phyloP scores from a whole-genome alignment of 2,888 invertebrate species.

The Diadegma fenestrale region DNA sequence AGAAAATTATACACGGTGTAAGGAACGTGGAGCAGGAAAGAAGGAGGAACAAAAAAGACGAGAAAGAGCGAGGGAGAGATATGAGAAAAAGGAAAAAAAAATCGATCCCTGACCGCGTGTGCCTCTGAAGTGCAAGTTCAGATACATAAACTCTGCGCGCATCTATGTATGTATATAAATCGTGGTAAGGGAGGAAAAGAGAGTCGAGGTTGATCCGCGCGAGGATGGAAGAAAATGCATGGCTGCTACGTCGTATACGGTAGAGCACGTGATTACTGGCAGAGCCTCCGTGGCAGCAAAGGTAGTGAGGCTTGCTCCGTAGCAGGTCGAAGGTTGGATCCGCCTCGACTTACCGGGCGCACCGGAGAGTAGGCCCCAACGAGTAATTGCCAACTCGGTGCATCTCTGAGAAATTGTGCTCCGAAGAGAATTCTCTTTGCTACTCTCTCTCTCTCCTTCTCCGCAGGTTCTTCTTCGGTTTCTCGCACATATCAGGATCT shows the following conservation, averaged over 20 bases:
- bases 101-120: slow-evolving; percentile 49
- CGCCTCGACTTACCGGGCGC: slow-evolving; percentile 81
- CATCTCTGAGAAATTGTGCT: slow-evolving; percentile 78
- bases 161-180: slow-evolving; percentile 22
- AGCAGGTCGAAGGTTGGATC: slow-evolving; percentile 82
- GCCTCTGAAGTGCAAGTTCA: slow-evolving; percentile 44
- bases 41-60: slow-evolving; percentile 19
- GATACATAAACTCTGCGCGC: neutral
- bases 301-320: slow-evolving; percentile 70
- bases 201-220: slow-evolving; percentile 52
- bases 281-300: slow-evolving; percentile 80
- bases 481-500: neutral
- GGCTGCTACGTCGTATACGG: slow-evolving; percentile 75
- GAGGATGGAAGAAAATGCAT: slow-evolving; percentile 70
- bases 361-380: slow-evolving; percentile 73
- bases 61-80: slow-evolving; percentile 26
- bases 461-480: neutral
- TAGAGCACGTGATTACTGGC: slow-evolving; percentile 83
- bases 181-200: slow-evolving; percentile 33
- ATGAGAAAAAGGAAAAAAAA: slow-evolving; percentile 29
- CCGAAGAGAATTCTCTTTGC: slow-evolving; percentile 54
- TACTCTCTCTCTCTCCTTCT: slow-evolving; percentile 17
- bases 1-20: slow-evolving; percentile 80
- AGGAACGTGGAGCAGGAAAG: slow-evolving; percentile 47
- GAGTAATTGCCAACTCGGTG: slow-evolving; percentile 81